These are phyloP conservation scores for Enteromius unitaeniatus DNA, from an alignment of 2,797 vertebrate species.

Conservation along the genomic window DNA sequence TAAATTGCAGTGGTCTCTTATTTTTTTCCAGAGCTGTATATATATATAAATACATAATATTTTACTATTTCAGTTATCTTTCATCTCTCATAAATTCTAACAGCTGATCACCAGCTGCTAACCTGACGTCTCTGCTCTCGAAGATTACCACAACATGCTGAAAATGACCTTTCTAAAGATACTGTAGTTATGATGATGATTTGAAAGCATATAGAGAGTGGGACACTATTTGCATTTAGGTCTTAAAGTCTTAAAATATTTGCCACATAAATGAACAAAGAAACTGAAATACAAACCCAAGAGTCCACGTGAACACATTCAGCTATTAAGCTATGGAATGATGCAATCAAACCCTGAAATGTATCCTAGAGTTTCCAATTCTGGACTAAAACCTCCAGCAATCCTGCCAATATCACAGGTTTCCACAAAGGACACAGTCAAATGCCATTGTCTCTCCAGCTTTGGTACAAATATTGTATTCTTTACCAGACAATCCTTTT, in stretches of 20 bases:
- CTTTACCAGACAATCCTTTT: conserved; percentile 59
- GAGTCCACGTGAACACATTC: background rate
- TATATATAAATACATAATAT: too few species aligned
- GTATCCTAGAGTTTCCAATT: conserved; percentile 37
- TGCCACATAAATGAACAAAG: background rate
- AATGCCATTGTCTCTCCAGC: conserved; percentile 70
- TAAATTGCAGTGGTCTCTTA: too few species aligned
- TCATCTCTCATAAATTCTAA: background rate
- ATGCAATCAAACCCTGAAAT: conserved; percentile 33
- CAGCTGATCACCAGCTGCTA: conserved; percentile 3
- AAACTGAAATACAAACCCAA: background rate
- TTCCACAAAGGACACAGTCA: conserved; percentile 71
- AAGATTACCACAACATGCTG: background rate
- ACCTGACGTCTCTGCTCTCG: background rate
- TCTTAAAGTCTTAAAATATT: background rate
- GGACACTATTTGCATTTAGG: background rate
- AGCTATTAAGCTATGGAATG: conserved; percentile 1
- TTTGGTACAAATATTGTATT: conserved; percentile 66
- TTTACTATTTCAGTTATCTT: background rate
- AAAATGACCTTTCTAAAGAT: background rate
- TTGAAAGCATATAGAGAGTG: background rate
- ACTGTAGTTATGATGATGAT: conserved; percentile 4
- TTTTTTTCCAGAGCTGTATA: too few species aligned
- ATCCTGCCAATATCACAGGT: conserved; percentile 67
- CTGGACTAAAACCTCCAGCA: conserved; percentile 59